A percentile compares a stretch with the other conserved stretches of the same genome.
Evolutionary conservation across 2,888 invertebrate genomes (phyloP).

Genomic region (Schizotus pectinicornis): DNA sequence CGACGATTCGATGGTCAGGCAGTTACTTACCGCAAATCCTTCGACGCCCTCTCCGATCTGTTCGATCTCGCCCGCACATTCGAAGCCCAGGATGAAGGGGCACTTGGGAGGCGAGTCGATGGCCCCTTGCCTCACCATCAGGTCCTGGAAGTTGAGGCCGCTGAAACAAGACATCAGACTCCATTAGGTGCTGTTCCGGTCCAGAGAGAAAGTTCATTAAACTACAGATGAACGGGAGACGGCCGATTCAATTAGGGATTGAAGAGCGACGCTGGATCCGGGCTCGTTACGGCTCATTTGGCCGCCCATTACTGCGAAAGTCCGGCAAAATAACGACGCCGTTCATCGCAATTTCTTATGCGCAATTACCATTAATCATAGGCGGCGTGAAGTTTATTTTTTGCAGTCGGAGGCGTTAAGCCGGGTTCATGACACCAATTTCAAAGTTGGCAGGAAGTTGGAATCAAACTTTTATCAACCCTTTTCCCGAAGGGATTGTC

Average conservation of each 20-base stretch:
- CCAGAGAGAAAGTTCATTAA: conserved; percentile 11
- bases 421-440: too few species aligned
- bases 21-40: conserved; percentile 72
- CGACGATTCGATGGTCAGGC: too few species aligned
- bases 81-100: conserved; percentile 87
- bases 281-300: conserved; percentile 17
- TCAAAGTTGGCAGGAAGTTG: too few species aligned
- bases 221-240: conserved; percentile 2
- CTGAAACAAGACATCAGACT: conserved; percentile 62
- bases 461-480: too few species aligned
- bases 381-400: too few species aligned
- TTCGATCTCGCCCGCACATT: conserved; percentile 85
- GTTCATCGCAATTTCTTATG: conserved; percentile 4
- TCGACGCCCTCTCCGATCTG: conserved; percentile 80
- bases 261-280: background rate
- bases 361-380: conserved; percentile 9
- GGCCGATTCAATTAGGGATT: conserved; percentile 14
- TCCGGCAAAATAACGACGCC: background rate
- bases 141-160: conserved; percentile 87
- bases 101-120: conserved; percentile 89
- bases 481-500: too few species aligned
- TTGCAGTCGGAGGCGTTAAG: too few species aligned
- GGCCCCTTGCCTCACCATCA: conserved; percentile 87
- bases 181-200: conserved; percentile 12
- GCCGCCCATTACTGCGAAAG: conserved; percentile 4